These are phyloP conservation scores for Norana najaformis DNA, from an alignment of 2,888 invertebrate genomes.

Conservation along the genomic window DNA sequence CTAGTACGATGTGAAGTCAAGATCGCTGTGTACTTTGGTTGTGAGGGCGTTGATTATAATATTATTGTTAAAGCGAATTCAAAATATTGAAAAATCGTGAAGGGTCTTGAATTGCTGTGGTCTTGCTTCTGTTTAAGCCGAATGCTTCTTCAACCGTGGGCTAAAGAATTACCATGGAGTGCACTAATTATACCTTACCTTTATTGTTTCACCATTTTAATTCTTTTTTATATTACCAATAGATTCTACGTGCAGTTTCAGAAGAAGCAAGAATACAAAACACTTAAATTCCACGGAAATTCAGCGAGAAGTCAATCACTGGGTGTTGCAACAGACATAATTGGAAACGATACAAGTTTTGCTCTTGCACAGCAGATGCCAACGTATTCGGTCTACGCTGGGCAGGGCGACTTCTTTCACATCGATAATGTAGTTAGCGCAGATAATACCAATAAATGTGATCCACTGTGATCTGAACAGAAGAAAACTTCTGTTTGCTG, in stretches of 20 bases:
- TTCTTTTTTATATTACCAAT: not conserved
- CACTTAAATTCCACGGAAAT: not conserved
- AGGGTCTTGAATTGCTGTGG: no score
- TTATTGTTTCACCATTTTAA: no score
- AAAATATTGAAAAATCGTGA: not conserved
- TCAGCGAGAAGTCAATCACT: not conserved
- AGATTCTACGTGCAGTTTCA: conserved; percentile 13
- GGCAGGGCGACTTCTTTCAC: no score
- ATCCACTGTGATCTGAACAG: not conserved
- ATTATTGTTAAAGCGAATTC: not conserved
- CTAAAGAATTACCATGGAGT: no score
- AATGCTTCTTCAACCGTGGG: no score
- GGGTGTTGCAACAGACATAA: not conserved
- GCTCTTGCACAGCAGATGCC: not conserved
- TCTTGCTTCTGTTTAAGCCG: no score
- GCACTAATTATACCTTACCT: no score
- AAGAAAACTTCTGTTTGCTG: not conserved
- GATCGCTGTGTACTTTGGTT: no score
- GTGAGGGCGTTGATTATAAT: not conserved
- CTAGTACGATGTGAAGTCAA: no score
- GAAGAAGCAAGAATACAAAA: conserved; percentile 13
- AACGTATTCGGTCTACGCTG: not conserved
- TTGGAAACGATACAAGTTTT: not conserved
- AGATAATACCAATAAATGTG: not conserved
- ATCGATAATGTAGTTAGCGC: not conserved